Conservation (phyloP, 2,888 invertebrate species). For the Pseudococcus jackbeardsleyi region DNA sequence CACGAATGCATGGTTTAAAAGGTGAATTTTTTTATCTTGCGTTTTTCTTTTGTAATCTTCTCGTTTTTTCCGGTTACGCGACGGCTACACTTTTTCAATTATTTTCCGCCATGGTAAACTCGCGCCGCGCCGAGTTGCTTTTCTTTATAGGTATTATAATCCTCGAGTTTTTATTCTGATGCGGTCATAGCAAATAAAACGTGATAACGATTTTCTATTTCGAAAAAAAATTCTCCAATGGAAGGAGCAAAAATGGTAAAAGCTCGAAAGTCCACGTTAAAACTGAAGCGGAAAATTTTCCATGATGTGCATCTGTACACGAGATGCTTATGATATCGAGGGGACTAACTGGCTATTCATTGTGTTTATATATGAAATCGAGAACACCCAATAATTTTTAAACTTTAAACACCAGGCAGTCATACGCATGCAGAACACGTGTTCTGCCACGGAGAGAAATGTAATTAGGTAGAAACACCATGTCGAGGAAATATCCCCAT, state of each 20-base stretch:
- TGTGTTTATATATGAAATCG: neutral
- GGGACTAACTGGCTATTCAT: neutral
- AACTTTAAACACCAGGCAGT: neutral
- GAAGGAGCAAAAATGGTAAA: neutral
- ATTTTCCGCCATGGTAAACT: conserved; percentile 45
- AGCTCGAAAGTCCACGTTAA: too few relatives aligned
- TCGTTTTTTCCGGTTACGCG: conserved; percentile 29
- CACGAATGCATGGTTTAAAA: conserved; percentile 37
- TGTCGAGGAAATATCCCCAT: neutral
- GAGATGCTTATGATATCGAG: too few relatives aligned
- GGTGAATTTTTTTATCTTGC: conserved; percentile 49
- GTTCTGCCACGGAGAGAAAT: conserved; percentile 2
- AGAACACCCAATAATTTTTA: conserved; percentile 32
- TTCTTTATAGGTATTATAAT: conserved; percentile 35
- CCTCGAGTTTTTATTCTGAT: conserved; percentile 16
- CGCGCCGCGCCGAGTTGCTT: neutral
- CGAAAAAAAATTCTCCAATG: neutral
- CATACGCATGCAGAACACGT: conserved; percentile 26
- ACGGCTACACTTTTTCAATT: conserved; percentile 54
- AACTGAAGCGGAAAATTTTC: too few relatives aligned
- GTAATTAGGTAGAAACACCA: conserved; percentile 37
- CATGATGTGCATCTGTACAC: too few relatives aligned
- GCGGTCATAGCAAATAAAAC: conserved; percentile 24
- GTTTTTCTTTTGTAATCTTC: conserved; percentile 49
- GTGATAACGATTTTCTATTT: neutral